Conservation (phyloP, 2,797 vertebrate species). For the Ptychobarbus kaznakovi region DNA sequence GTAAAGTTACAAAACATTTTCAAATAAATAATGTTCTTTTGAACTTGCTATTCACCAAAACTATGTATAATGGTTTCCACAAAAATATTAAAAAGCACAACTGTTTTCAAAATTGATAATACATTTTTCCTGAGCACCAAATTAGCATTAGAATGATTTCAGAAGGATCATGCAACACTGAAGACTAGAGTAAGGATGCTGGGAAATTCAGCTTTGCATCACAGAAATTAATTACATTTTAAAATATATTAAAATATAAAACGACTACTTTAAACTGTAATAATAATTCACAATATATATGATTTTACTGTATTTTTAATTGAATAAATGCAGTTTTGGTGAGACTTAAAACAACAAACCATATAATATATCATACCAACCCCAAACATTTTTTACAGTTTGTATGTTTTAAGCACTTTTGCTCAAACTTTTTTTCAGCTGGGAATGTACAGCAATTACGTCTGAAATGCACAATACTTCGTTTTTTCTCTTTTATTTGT, state of each 20-base stretch:
- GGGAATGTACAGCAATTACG: no score
- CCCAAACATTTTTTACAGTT: neutral
- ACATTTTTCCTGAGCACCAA: neutral
- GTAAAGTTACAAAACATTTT: neutral
- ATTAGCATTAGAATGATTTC: neutral
- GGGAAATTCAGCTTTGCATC: neutral
- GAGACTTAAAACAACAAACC: neutral
- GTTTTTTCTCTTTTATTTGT: neutral
- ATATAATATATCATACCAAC: neutral
- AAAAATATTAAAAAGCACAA: neutral
- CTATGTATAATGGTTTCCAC: neutral
- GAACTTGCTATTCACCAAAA: neutral
- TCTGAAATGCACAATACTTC: neutral
- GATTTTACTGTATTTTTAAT: neutral
- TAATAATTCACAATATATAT: neutral
- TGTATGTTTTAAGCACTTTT: neutral
- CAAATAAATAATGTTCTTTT: neutral
- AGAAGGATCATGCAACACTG: neutral
- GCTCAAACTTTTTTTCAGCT: neutral
- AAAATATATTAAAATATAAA: neutral
- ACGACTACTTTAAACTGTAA: neutral
- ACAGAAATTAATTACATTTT: neutral
- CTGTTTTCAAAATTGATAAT: neutral
- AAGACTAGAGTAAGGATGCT: neutral
- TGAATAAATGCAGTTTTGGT: neutral